Base-by-base conservation (phyloP, 2,888 invertebrate genomes). In the Tiphia femorata region DNA sequence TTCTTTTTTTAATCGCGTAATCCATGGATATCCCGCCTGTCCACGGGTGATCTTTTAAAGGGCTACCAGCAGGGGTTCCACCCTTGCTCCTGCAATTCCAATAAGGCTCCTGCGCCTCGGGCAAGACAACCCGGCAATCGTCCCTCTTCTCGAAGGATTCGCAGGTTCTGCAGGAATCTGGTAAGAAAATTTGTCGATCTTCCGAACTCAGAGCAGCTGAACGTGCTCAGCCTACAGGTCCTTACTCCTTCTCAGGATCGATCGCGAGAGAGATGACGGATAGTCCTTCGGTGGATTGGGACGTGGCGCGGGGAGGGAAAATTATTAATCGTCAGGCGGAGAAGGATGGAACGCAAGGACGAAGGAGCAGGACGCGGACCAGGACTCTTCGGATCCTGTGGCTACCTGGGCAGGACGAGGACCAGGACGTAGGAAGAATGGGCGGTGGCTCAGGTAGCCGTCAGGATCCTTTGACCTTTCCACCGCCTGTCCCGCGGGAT, bases 361-460 rank as follows among this genome's bases (percentile, higher is more conserved):
- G n/a, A n/a, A n/a, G n/a, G 44, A 44, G 49, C 33, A 58, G 44
- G 48, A 49, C 43, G 49, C 46, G 8, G 49, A 47, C n/a, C n/a
- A 47, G 33, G 30, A 49, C 33, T 35, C 14, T 23, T 12, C 23
- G 14, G 21, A 23, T 42, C 6, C 29, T 47, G 21, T 19, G 17
- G 65, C 49, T 59, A 60, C 55, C 56, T 66, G 54, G 40, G 20
- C 1, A 16, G 17, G 19, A 38, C 8, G 20, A 37, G 17, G 38
- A 38, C 19, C 21, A 21, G 60, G 49, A 41, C 40, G n/a, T 20
- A 29, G 33, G 60, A 64, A 65, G 62, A 62, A 67, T 61, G 62
- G n/a, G n/a, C n/a, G n/a, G n/a, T n/a, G n/a, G n/a, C 75, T 78
- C 81, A 81, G 81, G 81, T 81, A 80, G 81, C 80, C 54, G 66